A percentile compares a stretch with the other conserved stretches of the same genome.
Conservation (phyloP, 1,140 invertebrate species). For the Diprion similis region DNA sequence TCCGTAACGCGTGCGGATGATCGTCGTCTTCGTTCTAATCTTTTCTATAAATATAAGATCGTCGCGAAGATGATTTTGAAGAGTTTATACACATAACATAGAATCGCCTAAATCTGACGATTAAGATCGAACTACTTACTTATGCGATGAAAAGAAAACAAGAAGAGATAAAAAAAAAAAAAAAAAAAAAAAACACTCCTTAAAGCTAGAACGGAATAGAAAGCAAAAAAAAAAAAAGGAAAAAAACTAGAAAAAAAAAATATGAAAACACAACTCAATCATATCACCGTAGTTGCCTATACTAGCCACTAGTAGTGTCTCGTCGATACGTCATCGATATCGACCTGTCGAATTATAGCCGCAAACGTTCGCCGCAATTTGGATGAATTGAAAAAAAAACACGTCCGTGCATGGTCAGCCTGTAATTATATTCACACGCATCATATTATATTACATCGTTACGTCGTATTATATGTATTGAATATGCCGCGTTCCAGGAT, state of each 20-base stretch:
- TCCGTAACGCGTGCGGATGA: too few relatives aligned
- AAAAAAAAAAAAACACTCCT: constrained; percentile 10
- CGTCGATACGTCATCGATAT: constrained; percentile 26
- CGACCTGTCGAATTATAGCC: constrained; percentile 18
- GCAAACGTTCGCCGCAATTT: constrained; percentile 22
- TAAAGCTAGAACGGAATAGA: neutral
- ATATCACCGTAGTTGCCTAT: constrained; percentile 52
- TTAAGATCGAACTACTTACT: constrained; percentile 19
- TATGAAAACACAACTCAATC: constrained; percentile 34
- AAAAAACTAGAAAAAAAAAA: neutral
- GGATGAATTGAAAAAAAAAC: constrained; percentile 14
- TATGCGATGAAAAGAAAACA: constrained; percentile 7
- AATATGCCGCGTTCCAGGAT: neutral
- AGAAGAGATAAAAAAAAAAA: constrained; percentile 16
- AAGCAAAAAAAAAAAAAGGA: neutral
- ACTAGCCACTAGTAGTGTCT: constrained; percentile 41
- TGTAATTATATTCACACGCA: constrained; percentile 17
- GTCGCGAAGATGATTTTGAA: too few relatives aligned
- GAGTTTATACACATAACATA: too few relatives aligned
- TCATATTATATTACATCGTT: constrained; percentile 7
- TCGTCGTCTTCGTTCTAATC: too few relatives aligned
- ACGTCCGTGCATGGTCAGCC: neutral
- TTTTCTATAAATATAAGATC: too few relatives aligned
- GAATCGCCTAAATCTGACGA: too few relatives aligned
- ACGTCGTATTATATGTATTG: constrained; percentile 10